These are phyloP conservation scores for Trematomus bernacchii DNA, from an alignment of 2,797 vertebrate species.

Conservation along the genomic window DNA sequence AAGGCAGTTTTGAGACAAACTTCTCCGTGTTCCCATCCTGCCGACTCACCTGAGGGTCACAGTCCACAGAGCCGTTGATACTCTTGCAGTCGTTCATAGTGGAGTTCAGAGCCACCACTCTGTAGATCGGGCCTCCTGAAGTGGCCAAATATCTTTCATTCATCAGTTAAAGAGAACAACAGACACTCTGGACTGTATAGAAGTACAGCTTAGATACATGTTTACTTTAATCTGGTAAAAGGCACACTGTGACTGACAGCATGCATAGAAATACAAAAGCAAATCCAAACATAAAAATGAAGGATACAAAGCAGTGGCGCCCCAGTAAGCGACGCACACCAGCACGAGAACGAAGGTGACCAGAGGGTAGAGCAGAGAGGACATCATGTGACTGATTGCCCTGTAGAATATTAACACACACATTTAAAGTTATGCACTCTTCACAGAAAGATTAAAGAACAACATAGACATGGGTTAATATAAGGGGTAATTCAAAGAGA, in stretches of 20 bases:
- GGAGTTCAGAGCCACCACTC: conserved; percentile 81
- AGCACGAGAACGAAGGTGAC: conserved; percentile 91
- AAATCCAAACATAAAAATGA: conserved; percentile 4
- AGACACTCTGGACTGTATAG: background rate
- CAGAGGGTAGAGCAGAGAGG: conserved; percentile 87
- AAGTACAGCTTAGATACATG: background rate
- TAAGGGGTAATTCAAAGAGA: background rate
- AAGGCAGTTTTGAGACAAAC: no score
- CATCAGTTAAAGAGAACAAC: conserved; percentile 52
- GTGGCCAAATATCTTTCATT: conserved; percentile 90
- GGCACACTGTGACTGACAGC: background rate
- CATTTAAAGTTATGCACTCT: background rate
- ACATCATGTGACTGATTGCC: conserved; percentile 91
- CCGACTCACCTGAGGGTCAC: conserved; percentile 85
- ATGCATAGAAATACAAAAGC: background rate
- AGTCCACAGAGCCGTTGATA: conserved; percentile 73
- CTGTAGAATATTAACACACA: conserved; percentile 73
- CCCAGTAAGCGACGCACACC: conserved; percentile 92
- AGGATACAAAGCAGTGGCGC: conserved; percentile 92
- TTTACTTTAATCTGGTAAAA: background rate
- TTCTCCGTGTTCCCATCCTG: background rate
- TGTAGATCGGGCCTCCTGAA: conserved; percentile 88
- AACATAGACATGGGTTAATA: background rate
- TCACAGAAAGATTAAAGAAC: background rate
- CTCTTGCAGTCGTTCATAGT: conserved; percentile 59